These are phyloP conservation scores for Spheniscus humboldti DNA, from an alignment of 2,797 vertebrate species.

Conservation along the genomic window DNA sequence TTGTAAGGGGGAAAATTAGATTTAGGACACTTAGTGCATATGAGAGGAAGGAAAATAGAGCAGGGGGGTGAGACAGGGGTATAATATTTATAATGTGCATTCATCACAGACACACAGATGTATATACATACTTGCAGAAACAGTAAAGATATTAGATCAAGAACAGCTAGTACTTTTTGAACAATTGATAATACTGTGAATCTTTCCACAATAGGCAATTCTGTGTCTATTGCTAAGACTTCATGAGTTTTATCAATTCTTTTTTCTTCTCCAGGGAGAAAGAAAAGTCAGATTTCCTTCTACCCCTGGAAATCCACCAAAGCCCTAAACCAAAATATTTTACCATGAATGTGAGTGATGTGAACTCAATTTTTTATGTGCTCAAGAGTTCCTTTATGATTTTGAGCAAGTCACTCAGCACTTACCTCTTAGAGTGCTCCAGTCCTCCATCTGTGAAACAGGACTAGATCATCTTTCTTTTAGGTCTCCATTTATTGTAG, in stretches of 20 bases:
- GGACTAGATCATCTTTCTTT: neutral
- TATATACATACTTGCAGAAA: neutral
- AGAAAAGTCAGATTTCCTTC: neutral
- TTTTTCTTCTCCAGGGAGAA: neutral
- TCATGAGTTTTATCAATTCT: neutral
- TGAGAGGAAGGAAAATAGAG: slow-evolving; percentile 7
- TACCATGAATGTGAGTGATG: neutral
- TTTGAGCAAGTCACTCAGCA: neutral
- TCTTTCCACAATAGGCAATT: neutral
- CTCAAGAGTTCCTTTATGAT: neutral
- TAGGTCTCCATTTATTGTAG: neutral
- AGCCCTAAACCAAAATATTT: neutral
- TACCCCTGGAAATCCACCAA: neutral
- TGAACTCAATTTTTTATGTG: neutral
- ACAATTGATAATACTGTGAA: neutral
- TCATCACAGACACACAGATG: neutral
- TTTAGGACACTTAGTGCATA: slow-evolving; percentile 40
- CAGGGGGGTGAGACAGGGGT: neutral
- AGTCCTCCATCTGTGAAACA: neutral
- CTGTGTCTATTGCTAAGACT: neutral
- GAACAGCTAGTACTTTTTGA: neutral
- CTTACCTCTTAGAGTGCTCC: neutral
- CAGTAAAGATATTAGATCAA: neutral
- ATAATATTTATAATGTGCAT: neutral
- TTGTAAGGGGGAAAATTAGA: slow-evolving; percentile 55